Base-by-base conservation (phyloP, 2,113 vertebrate species). In the Aegithalos caudatus region DNA sequence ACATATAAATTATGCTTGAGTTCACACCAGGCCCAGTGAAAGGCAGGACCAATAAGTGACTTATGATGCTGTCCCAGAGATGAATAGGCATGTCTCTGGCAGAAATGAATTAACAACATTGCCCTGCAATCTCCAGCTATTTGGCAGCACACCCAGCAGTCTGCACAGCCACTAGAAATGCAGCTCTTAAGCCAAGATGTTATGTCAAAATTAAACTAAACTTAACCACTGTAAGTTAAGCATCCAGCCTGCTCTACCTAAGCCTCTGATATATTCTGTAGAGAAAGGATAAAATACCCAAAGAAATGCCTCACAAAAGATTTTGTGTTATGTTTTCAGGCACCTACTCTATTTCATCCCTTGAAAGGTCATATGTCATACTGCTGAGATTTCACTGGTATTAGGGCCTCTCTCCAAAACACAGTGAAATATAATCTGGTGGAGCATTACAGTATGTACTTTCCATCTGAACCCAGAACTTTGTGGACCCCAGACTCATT, bases 21-120 rank as follows among this genome's bases (percentile, higher is more conserved):
- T 56, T 83, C 38, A 40, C 29, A 11, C 8, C 0, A 1, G 62
- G 35, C 31, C 37, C 78, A 66, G 66, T 1, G 0, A 37, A 1
- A 60, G 50, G 31, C 37, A 91, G 62, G 67, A 83, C 45, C 40
- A 44, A 0, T 27, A 47, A 64, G 9, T 44, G 24, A 66, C 47
- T 86, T n/a, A 28, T 1, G 15, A 61, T 1, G 2, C 20, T 27
- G 40, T 56, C 57, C 56, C 60, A 94, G 65, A 78, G 33, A 78
- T 22, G 27, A 86, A 62, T 19, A 73, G 81, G 56, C 84, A 92
- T 3, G 35, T 66, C 38, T 9, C 51, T 81, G 81, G n/a, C 64
- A 89, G 64, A 66, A 89, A 54, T 40, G 61, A 87, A 78, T 71
- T 72, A 84, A 58, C 37, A 66, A 35, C 72, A 35, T 11, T 21